Percentiles rank a stretch among this genome's conserved stretches.
These are phyloP conservation scores for Sitodiplosis mosellana DNA, from an alignment of 1,140 invertebrate species.

Conservation along the genomic window DNA sequence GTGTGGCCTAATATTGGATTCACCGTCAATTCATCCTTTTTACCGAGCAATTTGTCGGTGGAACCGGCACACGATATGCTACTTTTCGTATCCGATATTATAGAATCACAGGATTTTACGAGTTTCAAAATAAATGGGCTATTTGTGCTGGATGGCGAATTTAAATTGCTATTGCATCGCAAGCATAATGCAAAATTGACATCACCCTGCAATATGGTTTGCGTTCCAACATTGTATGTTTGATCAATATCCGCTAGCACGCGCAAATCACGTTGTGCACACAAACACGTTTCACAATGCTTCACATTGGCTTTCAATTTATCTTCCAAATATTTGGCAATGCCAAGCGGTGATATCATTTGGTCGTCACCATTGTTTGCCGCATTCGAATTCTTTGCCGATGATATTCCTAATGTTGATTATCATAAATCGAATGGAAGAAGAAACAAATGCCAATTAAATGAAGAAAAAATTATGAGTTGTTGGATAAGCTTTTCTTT, in stretches of 20 bases:
- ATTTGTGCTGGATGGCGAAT: constrained; percentile 22
- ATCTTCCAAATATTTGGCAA: constrained; percentile 85
- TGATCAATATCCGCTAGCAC: constrained; percentile 36
- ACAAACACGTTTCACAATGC: constrained; percentile 65
- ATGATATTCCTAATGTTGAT: too few relatives aligned
- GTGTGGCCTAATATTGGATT: constrained; percentile 36
- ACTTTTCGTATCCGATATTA: constrained; percentile 24
- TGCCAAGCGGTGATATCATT: constrained; percentile 76
- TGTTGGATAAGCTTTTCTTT: too few relatives aligned
- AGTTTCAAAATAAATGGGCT: constrained; percentile 24
- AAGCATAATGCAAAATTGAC: constrained; percentile 33
- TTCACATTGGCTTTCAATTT: constrained; percentile 52
- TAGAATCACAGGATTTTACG: constrained; percentile 23
- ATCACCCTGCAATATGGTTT: constrained; percentile 32
- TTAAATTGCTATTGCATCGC: constrained; percentile 29
- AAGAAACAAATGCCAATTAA: too few relatives aligned
- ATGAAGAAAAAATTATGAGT: too few relatives aligned
- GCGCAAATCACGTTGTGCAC: constrained; percentile 37
- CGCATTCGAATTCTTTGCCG: not conserved
- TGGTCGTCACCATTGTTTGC: constrained; percentile 28
- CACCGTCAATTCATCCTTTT: constrained; percentile 25
- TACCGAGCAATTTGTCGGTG: constrained; percentile 21
- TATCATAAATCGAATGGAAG: too few relatives aligned
- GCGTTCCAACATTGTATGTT: constrained; percentile 37
- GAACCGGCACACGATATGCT: constrained; percentile 23